phyloP scores from a whole-genome alignment of 2,797 vertebrate genomes.

The Lates japonicus region DNA sequence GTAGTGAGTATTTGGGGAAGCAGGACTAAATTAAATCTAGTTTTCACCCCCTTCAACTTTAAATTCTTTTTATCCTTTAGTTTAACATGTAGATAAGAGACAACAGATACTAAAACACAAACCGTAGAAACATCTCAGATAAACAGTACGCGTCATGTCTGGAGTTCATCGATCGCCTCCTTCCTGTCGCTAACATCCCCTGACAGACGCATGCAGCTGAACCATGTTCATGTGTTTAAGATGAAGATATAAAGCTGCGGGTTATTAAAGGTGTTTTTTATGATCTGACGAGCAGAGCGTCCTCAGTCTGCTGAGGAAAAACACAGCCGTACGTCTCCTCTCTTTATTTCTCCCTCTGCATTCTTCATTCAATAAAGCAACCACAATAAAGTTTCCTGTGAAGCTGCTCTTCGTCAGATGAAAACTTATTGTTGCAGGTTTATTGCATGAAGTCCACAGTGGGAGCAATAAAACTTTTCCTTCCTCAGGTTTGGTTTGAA shows the following conservation, averaged over 20 bases:
- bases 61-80: too few relatives aligned
- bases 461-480: constrained; percentile 43
- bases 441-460: constrained; percentile 57
- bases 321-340: constrained; percentile 5
- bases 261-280: constrained; percentile 58
- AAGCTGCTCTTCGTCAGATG: constrained; percentile 36
- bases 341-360: constrained; percentile 57
- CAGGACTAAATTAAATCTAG: too few relatives aligned
- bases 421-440: constrained; percentile 49
- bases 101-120: neutral
- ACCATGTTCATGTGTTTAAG: constrained; percentile 5
- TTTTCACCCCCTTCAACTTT: too few relatives aligned
- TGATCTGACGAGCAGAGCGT: neutral
- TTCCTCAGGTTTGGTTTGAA: constrained; percentile 31
- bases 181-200: too few relatives aligned
- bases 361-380: constrained; percentile 57
- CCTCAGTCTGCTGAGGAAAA: constrained; percentile 1
- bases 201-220: neutral
- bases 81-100: too few relatives aligned
- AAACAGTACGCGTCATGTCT: neutral
- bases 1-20: too few relatives aligned
- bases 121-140: neutral
- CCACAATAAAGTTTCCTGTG: constrained; percentile 45
- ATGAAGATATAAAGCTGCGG: constrained; percentile 37
- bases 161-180: neutral